Evolutionary conservation across 64 coral and sea anemone species (phyloP).

Genomic region (Dendrophyllia cribrosa): DNA sequence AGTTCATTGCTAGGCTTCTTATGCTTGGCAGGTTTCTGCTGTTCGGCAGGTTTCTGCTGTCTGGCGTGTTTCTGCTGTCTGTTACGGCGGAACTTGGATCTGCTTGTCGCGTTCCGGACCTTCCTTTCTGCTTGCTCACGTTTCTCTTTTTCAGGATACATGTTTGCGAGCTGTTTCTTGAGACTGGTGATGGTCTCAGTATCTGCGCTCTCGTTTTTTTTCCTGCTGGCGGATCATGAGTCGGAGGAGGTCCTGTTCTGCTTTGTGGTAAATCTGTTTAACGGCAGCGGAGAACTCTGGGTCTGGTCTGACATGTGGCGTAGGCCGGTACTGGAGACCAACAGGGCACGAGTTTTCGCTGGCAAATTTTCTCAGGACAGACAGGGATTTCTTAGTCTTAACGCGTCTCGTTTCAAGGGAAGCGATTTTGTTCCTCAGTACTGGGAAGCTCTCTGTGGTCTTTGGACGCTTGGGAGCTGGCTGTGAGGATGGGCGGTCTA

Average conservation of each 20-base stretch:
- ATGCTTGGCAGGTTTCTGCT: background rate
- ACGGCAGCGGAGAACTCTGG: background rate
- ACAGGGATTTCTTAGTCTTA: background rate
- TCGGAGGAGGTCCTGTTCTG: background rate
- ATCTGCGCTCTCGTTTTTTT: background rate
- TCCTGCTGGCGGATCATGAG: background rate
- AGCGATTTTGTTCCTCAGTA: background rate
- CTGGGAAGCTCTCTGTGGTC: background rate
- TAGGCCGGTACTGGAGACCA: background rate
- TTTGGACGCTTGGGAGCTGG: background rate
- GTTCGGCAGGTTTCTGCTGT: background rate
- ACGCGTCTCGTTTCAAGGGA: background rate
- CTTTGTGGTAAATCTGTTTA: background rate
- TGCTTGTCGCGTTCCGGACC: background rate
- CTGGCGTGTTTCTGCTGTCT: background rate
- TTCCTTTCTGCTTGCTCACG: background rate
- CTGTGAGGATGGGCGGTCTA: background rate
- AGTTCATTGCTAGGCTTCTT: too few species aligned
- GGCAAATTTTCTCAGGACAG: background rate
- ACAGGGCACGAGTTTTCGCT: background rate
- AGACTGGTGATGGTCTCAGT: background rate
- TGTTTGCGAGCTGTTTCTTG: background rate
- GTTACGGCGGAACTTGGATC: background rate
- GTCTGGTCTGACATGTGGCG: background rate
- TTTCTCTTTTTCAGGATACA: background rate